A percentile compares a stretch with the other conserved stretches of the same genome.
Evolutionary conservation across 1,140 invertebrate species (phyloP).

Genomic region (Bombus affinis): DNA sequence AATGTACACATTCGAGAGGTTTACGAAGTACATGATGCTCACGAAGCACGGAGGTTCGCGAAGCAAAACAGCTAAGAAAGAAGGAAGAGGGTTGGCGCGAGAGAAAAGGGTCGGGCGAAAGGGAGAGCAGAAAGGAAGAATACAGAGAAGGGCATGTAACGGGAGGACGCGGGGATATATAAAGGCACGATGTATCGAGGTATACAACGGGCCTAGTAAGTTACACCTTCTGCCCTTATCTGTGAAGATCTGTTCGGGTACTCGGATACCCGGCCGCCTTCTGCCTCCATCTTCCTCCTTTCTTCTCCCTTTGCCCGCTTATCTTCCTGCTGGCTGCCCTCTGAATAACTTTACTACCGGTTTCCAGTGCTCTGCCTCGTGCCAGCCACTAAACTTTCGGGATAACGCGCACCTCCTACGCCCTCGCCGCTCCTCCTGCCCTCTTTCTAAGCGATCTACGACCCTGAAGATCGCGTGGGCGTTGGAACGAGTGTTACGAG

Average conservation of each 20-base stretch:
- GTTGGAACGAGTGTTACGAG: slow-evolving; percentile 27
- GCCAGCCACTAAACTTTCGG: slow-evolving; percentile 74
- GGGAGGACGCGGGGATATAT: slow-evolving; percentile 58
- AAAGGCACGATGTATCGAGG: slow-evolving; percentile 64
- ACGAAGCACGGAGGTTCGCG: slow-evolving; percentile 18
- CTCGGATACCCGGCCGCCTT: slow-evolving; percentile 73
- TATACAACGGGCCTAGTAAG: slow-evolving; percentile 77
- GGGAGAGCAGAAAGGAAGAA: slow-evolving; percentile 33
- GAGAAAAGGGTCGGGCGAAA: slow-evolving; percentile 26
- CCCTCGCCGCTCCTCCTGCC: slow-evolving; percentile 35
- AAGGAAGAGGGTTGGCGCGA: slow-evolving; percentile 2
- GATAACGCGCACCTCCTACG: slow-evolving; percentile 72
- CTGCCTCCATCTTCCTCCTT: slow-evolving; percentile 35
- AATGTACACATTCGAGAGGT: not conserved
- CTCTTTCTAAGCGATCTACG: slow-evolving; percentile 12
- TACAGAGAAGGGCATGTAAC: slow-evolving; percentile 67
- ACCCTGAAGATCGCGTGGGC: slow-evolving; percentile 29
- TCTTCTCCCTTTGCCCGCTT: slow-evolving; percentile 15
- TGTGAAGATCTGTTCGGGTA: slow-evolving; percentile 76
- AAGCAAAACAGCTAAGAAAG: slow-evolving; percentile 24
- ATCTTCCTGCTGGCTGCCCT: slow-evolving; percentile 41
- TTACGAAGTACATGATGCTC: not conserved
- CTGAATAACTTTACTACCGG: slow-evolving; percentile 81
- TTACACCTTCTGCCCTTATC: slow-evolving; percentile 81
- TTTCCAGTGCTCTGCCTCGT: slow-evolving; percentile 70